Conservation (phyloP, 2,888 invertebrate genomes). For the Neocrepidodera transversa region DNA sequence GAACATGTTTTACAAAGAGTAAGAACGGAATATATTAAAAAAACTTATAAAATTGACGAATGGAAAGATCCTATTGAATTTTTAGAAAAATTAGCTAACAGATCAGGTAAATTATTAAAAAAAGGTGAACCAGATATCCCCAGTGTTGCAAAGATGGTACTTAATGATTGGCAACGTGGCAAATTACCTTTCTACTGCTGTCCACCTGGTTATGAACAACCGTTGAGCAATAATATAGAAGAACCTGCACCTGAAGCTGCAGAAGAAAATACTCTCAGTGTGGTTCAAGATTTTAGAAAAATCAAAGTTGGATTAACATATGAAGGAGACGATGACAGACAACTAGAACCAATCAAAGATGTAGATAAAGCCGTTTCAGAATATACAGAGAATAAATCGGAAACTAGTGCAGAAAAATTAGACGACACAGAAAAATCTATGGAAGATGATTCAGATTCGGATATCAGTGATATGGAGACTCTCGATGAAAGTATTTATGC, state of each 20-base stretch:
- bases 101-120: slow-evolving; percentile 89
- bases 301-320: slow-evolving; percentile 70
- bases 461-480: slow-evolving; percentile 72
- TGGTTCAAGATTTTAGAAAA: slow-evolving; percentile 83
- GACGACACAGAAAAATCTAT: slow-evolving; percentile 28
- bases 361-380: slow-evolving; percentile 50
- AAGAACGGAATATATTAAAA: slow-evolving; percentile 84
- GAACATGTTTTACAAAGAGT: slow-evolving; percentile 85
- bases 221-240: slow-evolving; percentile 61
- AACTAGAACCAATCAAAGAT: slow-evolving; percentile 62
- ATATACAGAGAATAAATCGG: slow-evolving; percentile 58
- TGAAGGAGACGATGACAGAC: slow-evolving; percentile 65
- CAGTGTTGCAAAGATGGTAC: slow-evolving; percentile 89
- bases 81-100: slow-evolving; percentile 86
- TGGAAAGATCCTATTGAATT: slow-evolving; percentile 89
- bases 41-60: slow-evolving; percentile 85
- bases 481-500: slow-evolving; percentile 62
- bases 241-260: slow-evolving; percentile 37
- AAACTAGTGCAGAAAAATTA: slow-evolving; percentile 57
- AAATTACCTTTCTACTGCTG: slow-evolving; percentile 93
- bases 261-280: slow-evolving; percentile 60
- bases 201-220: slow-evolving; percentile 82
- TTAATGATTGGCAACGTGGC: slow-evolving; percentile 99
- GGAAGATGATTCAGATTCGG: slow-evolving; percentile 64
- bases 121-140: slow-evolving; percentile 96